Evolutionary conservation across 2,113 vertebrate species (phyloP).

Genomic region (Charina bottae): DNA sequence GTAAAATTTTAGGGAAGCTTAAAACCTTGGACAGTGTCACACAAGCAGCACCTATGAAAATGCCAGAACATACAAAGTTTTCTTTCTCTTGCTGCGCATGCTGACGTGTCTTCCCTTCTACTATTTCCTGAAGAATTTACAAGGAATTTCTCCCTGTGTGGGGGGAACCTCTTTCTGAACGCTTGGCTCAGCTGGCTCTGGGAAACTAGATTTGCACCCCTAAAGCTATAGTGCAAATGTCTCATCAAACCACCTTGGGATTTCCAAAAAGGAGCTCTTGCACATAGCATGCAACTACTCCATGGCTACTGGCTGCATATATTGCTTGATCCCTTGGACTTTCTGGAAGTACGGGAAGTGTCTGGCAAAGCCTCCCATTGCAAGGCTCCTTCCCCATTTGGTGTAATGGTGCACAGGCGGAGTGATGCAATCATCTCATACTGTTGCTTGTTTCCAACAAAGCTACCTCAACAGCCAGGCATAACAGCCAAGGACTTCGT

Average conservation of each 20-base stretch:
- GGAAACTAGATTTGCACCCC: no score
- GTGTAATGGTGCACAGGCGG: neutral
- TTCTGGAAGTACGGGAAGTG: neutral
- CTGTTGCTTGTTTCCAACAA: neutral
- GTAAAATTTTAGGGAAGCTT: neutral
- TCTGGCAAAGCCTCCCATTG: neutral
- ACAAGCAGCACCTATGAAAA: neutral
- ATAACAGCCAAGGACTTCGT: neutral
- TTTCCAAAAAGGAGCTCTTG: neutral
- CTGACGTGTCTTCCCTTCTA: neutral
- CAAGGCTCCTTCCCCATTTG: neutral
- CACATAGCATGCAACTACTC: neutral
- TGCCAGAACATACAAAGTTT: neutral
- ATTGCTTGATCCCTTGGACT: neutral
- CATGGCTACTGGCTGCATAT: neutral
- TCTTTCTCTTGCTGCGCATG: neutral
- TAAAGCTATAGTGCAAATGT: neutral
- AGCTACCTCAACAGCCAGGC: neutral
- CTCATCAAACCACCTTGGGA: neutral
- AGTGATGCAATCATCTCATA: neutral
- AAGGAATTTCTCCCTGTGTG: neutral
- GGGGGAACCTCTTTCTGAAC: neutral
- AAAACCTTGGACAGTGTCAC: neutral
- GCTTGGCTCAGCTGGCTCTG: neutral
- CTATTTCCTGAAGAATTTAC: neutral